Evolutionary conservation across 2,888 invertebrate species (phyloP).

Genomic region (Cybosia mesomella): DNA sequence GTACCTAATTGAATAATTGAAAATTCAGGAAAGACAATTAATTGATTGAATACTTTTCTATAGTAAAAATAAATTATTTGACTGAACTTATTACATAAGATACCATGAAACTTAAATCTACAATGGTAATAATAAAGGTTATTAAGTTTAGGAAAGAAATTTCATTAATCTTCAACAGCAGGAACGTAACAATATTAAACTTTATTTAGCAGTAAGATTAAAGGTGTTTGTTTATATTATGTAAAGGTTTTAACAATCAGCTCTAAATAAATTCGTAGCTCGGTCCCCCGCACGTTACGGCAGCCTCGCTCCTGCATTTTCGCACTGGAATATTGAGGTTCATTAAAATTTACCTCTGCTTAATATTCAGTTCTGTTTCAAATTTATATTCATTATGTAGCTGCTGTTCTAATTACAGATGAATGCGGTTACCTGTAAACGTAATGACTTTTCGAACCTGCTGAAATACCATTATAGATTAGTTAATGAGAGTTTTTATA

Average conservation of each 20-base stretch:
- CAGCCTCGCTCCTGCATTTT: constrained; percentile 52
- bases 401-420: constrained; percentile 38
- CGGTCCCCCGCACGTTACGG: constrained; percentile 22
- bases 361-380: constrained; percentile 56
- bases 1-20: too few relatives aligned
- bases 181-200: too few relatives aligned
- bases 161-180: too few relatives aligned
- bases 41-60: too few relatives aligned
- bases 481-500: not conserved
- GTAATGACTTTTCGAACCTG: constrained; percentile 8
- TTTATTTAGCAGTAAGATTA: too few relatives aligned
- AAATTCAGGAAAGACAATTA: too few relatives aligned
- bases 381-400: constrained; percentile 47
- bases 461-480: constrained; percentile 8
- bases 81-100: too few relatives aligned
- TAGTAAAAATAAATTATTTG: too few relatives aligned
- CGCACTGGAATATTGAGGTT: constrained; percentile 59
- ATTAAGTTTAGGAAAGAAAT: too few relatives aligned
- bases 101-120: too few relatives aligned
- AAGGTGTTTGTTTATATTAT: not conserved
- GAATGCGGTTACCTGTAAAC: constrained; percentile 32
- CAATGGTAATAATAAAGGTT: too few relatives aligned
- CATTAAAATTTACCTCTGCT: constrained; percentile 64
- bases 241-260: not conserved
- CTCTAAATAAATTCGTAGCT: constrained; percentile 38